These are phyloP conservation scores for Myotis myotis DNA, from an alignment of 2,797 vertebrate genomes.

Conservation along the genomic window DNA sequence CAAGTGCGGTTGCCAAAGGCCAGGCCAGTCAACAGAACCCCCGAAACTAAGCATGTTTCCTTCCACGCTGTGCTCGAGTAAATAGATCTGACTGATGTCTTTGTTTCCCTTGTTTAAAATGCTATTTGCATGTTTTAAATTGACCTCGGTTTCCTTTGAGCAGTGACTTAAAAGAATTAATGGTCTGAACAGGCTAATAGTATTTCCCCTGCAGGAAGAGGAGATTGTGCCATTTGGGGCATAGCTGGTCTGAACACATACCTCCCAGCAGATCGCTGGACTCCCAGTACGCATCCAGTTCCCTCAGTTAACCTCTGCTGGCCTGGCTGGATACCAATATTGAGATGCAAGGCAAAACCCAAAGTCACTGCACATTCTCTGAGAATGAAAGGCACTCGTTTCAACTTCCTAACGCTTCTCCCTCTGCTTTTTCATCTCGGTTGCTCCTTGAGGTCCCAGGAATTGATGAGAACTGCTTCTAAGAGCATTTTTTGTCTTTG, in stretches of 20 bases:
- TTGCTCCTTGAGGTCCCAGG: slow-evolving; percentile 24
- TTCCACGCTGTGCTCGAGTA: neutral
- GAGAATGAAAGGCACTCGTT: slow-evolving; percentile 51
- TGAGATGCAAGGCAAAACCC: slow-evolving; percentile 54
- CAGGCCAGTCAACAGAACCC: slow-evolving; percentile 1
- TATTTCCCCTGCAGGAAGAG: slow-evolving; percentile 57
- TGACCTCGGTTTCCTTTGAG: slow-evolving; percentile 70
- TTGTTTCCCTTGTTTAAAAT: slow-evolving; percentile 66
- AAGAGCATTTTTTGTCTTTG: slow-evolving; percentile 56
- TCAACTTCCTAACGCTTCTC: slow-evolving; percentile 48
- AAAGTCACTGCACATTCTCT: slow-evolving; percentile 46
- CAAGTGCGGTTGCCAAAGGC: neutral
- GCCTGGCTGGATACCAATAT: slow-evolving; percentile 43
- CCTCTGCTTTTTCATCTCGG: neutral
- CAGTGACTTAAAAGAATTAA: slow-evolving; percentile 54
- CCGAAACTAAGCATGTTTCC: neutral
- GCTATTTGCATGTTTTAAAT: slow-evolving; percentile 60
- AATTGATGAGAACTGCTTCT: slow-evolving; percentile 49
- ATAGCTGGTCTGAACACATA: neutral
- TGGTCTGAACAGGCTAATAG: slow-evolving; percentile 48
- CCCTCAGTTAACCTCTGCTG: slow-evolving; percentile 24
- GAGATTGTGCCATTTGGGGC: neutral
- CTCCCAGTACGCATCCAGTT: neutral
- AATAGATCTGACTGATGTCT: neutral
- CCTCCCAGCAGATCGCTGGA: neutral